Conservation (phyloP, 2,113 vertebrate species). For the Regulus satrapa region DNA sequence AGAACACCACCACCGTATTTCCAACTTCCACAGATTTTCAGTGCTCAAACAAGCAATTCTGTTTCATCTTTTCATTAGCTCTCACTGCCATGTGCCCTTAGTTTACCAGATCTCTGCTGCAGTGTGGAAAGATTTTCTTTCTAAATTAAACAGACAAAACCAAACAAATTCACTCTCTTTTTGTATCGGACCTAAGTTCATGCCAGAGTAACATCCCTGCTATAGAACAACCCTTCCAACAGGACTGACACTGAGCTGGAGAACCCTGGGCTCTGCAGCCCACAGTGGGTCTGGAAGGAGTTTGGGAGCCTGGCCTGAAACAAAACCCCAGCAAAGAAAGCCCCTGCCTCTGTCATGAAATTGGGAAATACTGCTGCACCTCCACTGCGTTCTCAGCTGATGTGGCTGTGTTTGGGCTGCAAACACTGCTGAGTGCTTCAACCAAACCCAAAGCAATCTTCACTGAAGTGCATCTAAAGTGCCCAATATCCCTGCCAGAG, state of each 20-base stretch:
- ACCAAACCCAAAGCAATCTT: neutral
- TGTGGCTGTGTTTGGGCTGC: neutral
- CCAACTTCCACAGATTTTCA: neutral
- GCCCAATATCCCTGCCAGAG: neutral
- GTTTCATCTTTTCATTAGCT: neutral
- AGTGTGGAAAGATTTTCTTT: neutral
- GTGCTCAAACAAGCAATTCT: fast-evolving
- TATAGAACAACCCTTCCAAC: neutral
- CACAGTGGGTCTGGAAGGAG: neutral
- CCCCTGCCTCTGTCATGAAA: too few relatives aligned
- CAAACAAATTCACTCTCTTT: neutral
- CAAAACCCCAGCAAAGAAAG: neutral
- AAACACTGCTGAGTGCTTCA: neutral
- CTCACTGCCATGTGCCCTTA: neutral
- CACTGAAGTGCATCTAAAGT: neutral
- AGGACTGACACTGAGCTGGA: neutral
- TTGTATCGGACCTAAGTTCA: neutral
- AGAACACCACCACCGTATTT: fast-evolving
- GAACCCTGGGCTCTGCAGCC: neutral
- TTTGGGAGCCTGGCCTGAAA: neutral
- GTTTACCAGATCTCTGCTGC: neutral
- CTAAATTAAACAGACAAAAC: neutral
- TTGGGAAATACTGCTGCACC: neutral
- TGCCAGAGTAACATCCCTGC: neutral
- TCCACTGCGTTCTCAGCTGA: neutral